Percentiles rank a stretch among this genome's conserved stretches.
Conservation (phyloP, 2,888 invertebrate genomes). For the Aquatica leii region DNA sequence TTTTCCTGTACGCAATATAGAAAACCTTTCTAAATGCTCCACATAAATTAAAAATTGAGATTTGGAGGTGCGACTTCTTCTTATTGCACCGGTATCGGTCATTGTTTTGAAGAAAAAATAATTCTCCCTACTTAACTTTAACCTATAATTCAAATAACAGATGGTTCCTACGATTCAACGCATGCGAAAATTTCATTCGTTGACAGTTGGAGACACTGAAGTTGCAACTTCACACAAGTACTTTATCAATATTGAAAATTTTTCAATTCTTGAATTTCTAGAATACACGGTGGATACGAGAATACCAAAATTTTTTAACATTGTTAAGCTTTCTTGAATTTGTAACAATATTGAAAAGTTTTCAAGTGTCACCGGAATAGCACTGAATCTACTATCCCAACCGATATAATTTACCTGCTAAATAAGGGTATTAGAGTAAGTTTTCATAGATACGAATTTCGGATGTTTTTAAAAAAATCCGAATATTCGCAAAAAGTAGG, state of each 20-base stretch:
- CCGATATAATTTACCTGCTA: too few species aligned
- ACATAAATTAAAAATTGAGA: slow-evolving; percentile 2
- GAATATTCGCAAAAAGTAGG: too few species aligned
- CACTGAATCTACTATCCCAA: too few species aligned
- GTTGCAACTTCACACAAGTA: slow-evolving; percentile 5
- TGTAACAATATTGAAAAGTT: too few species aligned
- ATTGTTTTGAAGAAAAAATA: slow-evolving; percentile 5
- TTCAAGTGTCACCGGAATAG: too few species aligned
- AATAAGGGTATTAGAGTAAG: too few species aligned
- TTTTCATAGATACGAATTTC: too few species aligned
- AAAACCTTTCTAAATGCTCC: slow-evolving; percentile 4
- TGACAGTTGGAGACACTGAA: slow-evolving; percentile 5
- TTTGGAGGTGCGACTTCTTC: slow-evolving; percentile 5
- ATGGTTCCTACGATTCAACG: slow-evolving; percentile 2
- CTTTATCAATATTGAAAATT: slow-evolving; percentile 5
- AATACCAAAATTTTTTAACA: too few species aligned
- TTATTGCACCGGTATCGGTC: slow-evolving; percentile 2
- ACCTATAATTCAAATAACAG: slow-evolving; percentile 5
- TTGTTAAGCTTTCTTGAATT: too few species aligned
- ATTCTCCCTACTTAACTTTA: slow-evolving; percentile 3
- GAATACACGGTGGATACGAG: too few species aligned
- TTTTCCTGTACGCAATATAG: slow-evolving; percentile 4
- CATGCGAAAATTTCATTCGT: slow-evolving; percentile 1
- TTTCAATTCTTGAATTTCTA: not conserved
- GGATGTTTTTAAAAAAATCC: too few species aligned